These are phyloP conservation scores for Cichladusa arquata DNA, from an alignment of 2,113 vertebrate species.

Conservation along the genomic window DNA sequence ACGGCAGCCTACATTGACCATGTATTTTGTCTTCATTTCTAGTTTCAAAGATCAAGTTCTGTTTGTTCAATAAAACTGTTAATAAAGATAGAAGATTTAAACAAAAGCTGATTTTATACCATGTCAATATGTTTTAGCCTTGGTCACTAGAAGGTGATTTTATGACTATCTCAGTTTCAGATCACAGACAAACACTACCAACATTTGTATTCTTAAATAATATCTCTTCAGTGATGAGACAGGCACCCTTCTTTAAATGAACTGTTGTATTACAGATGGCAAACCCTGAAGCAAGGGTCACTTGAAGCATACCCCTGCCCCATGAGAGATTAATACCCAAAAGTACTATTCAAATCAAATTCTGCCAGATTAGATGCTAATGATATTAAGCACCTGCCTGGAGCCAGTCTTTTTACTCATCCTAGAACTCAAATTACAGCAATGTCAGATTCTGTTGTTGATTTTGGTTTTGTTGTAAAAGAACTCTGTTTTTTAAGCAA, in stretches of 20 bases:
- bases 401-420: neutral
- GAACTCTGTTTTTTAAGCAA: neutral
- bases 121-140: neutral
- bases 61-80: neutral
- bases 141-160: neutral
- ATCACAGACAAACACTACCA: neutral
- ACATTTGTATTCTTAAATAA: neutral
- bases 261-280: neutral
- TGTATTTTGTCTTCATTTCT: neutral
- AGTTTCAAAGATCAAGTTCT: neutral
- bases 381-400: neutral
- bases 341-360: neutral
- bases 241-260: neutral
- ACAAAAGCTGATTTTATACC: neutral
- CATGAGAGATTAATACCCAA: neutral
- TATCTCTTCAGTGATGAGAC: neutral
- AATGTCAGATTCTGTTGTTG: neutral
- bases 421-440: neutral
- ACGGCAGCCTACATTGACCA: fast-evolving
- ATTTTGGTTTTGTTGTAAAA: neutral
- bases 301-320: neutral
- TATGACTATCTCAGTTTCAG: neutral
- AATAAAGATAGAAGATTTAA: neutral
- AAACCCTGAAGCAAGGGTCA: neutral
- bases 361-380: neutral